Evolutionary conservation across 2,797 vertebrate genomes (phyloP).

Genomic region (Echeneis naucrates): DNA sequence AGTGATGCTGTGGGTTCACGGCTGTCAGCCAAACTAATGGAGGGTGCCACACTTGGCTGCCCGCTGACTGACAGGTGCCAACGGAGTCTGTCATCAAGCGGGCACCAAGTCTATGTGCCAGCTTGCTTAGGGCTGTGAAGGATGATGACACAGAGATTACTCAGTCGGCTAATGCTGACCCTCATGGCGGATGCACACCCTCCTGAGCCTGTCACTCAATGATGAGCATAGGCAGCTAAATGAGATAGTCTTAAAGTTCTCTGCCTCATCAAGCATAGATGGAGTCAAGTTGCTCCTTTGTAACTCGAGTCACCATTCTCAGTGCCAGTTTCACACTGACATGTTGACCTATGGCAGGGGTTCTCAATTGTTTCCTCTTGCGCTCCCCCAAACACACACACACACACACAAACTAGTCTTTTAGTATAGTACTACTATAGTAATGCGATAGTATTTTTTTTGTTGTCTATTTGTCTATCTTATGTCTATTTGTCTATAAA

Average conservation of each 20-base stretch:
- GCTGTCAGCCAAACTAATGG: slow-evolving; percentile 79
- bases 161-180: slow-evolving; percentile 66
- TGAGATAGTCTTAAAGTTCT: slow-evolving; percentile 51
- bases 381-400: too few relatives aligned
- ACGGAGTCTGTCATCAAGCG: slow-evolving; percentile 42
- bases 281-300: slow-evolving; percentile 69
- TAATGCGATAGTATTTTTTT: too few relatives aligned
- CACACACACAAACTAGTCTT: too few relatives aligned
- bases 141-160: slow-evolving; percentile 63
- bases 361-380: too few relatives aligned
- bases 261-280: slow-evolving; percentile 57
- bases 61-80: slow-evolving; percentile 80
- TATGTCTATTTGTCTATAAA: too few relatives aligned
- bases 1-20: slow-evolving; percentile 64
- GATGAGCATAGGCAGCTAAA: slow-evolving; percentile 36
- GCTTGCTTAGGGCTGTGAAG: slow-evolving; percentile 48
- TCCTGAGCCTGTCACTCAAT: slow-evolving; percentile 59
- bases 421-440: too few relatives aligned
- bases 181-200: slow-evolving; percentile 44
- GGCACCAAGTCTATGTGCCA: slow-evolving; percentile 41
- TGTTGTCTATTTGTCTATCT: too few relatives aligned
- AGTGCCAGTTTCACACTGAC: slow-evolving; percentile 48
- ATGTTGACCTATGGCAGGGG: slow-evolving; percentile 56
- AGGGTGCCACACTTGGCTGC: slow-evolving; percentile 69
- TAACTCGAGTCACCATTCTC: slow-evolving; percentile 57